Evolutionary conservation across 2,113 vertebrate genomes (phyloP).

Genomic region (Poeciliopsis turrubarensis): DNA sequence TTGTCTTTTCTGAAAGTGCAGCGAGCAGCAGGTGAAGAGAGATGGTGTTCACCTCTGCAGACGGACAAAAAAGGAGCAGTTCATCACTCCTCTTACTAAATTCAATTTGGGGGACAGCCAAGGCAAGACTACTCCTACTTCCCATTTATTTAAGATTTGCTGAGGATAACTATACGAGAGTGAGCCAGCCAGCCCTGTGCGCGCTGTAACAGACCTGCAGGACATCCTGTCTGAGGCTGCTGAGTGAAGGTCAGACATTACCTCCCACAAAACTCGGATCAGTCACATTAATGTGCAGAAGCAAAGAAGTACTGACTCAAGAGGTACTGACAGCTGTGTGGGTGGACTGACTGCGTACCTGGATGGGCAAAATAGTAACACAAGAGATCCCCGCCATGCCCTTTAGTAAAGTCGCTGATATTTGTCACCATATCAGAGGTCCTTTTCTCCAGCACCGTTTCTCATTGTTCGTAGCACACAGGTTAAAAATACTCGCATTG

Average conservation of each 20-base stretch:
- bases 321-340: slow-evolving; percentile 50
- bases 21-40: slow-evolving; percentile 53
- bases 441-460: slow-evolving; percentile 21
- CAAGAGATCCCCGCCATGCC: slow-evolving; percentile 28
- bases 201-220: slow-evolving; percentile 35
- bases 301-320: slow-evolving; percentile 52
- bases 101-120: slow-evolving; percentile 58
- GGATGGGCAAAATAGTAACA: slow-evolving; percentile 34
- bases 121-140: slow-evolving; percentile 49
- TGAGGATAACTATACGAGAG: slow-evolving; percentile 45
- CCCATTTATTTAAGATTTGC: slow-evolving; percentile 61
- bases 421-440: slow-evolving; percentile 20
- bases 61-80: slow-evolving; percentile 41
- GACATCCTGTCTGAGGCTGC: slow-evolving; percentile 45
- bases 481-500: not conserved
- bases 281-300: slow-evolving; percentile 50
- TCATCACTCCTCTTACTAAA: slow-evolving; percentile 62
- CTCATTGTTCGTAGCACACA: slow-evolving; percentile 13
- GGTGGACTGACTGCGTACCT: slow-evolving; percentile 28
- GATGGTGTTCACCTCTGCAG: slow-evolving; percentile 53
- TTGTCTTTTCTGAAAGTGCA: slow-evolving; percentile 63
- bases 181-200: slow-evolving; percentile 21
- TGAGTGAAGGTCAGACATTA: slow-evolving; percentile 60
- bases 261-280: slow-evolving; percentile 46
- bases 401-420: slow-evolving; percentile 33